These are phyloP conservation scores for Solea senegalensis DNA, from an alignment of 2,113 vertebrate genomes.

Conservation along the genomic window DNA sequence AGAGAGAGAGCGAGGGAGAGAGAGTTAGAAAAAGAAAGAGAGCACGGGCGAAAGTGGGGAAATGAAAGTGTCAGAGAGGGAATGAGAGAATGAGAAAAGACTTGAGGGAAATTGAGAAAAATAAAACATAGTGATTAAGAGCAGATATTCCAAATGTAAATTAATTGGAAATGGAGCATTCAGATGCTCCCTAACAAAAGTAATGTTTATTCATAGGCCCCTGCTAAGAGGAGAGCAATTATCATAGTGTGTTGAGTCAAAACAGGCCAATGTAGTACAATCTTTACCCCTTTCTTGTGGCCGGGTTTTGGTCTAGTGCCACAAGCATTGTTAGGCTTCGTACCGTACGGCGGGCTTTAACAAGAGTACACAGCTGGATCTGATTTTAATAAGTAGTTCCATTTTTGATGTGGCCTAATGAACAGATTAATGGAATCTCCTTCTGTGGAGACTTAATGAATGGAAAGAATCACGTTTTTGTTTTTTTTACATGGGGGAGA, in stretches of 20 bases:
- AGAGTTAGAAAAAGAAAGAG: slow-evolving; percentile 55
- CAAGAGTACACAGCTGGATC: slow-evolving; percentile 83
- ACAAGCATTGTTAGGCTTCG: slow-evolving; percentile 78
- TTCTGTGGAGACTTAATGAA: slow-evolving; percentile 82
- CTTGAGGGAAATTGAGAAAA: slow-evolving; percentile 72
- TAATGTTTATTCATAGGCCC: slow-evolving; percentile 81
- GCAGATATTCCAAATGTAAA: slow-evolving; percentile 74
- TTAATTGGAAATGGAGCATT: slow-evolving; percentile 77
- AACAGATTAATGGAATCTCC: slow-evolving; percentile 85
- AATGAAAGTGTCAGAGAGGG: slow-evolving; percentile 70
- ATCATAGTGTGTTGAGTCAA: slow-evolving; percentile 74
- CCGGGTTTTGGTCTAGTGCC: slow-evolving; percentile 78
- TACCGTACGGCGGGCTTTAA: slow-evolving; percentile 69
- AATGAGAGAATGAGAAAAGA: slow-evolving; percentile 73
- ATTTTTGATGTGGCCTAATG: slow-evolving; percentile 84
- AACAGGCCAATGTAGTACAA: slow-evolving; percentile 69
- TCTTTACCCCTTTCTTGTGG: slow-evolving; percentile 59
- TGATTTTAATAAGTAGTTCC: slow-evolving; percentile 84
- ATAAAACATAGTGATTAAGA: slow-evolving; percentile 78
- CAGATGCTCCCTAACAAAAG: slow-evolving; percentile 69
- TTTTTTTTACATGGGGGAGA: slow-evolving; percentile 45
- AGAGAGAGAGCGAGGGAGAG: slow-evolving; percentile 9
- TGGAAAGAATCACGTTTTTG: slow-evolving; percentile 65
- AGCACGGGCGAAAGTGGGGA: slow-evolving; percentile 50
- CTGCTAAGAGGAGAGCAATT: slow-evolving; percentile 74